Base-by-base conservation (phyloP, 2,888 invertebrate species). In the Gastracanthus pulcherrimus region DNA sequence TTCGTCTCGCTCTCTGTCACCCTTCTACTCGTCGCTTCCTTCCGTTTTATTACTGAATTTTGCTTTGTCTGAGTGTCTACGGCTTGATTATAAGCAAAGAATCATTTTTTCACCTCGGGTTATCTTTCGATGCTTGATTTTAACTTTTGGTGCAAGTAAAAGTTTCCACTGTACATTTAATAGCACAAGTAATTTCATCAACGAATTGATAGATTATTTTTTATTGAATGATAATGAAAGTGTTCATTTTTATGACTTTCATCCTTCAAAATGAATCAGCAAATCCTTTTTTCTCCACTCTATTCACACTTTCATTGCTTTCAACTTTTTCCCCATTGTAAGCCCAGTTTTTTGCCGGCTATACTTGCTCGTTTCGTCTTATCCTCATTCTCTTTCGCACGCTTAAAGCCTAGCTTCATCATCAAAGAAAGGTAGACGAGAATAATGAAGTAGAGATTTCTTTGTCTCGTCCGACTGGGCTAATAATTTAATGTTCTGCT, bases 401-500 rank as follows among this genome's bases (percentile, higher is more conserved):
- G 76, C 38, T 77, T 69, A 67, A 77, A 74, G 67, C 67, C 72
- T 62, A 81, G 60, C 72, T 60, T 74, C 81, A 77, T 77, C 66
- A 66, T 51, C 67, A 75, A 81, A 76, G 81, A 82, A 78, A 75
- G 80, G 60, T 71, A 77, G 79, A 79, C 19, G 64, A 64, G 71
- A 74, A 80, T 76, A 76, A 82, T 55, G 76, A 78, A 82, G 77
- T 60, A 60, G 69, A 60, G 66, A 82, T 62, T 84, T 84, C 86
- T 86, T 86, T 85, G 84, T 85, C 83, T 83, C 69, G 41, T 62
- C 78, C 80, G 51, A 82, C 80, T 80, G 66, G 77, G 84, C 82
- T 78, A 81, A 86, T 86, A 86, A 88, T 87, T 88, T 86, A 87
- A 85, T 71, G 51, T 62, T 51, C 74, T 70, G 58, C 38, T 82